Conservation (phyloP, 1,140 invertebrate genomes). For the Camponotus floridanus region DNA sequence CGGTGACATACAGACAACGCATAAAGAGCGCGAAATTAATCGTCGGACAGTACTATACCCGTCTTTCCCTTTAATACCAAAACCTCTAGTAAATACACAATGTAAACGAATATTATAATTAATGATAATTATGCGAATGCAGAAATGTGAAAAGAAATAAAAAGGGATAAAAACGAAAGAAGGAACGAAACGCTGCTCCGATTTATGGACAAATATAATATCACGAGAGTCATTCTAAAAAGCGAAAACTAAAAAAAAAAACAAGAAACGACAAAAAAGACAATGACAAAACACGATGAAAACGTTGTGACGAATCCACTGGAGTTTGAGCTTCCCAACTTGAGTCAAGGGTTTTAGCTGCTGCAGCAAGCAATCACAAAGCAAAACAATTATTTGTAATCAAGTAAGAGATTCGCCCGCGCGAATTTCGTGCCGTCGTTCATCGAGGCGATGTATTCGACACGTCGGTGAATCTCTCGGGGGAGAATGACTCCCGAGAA, state of each 20-base stretch:
- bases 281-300: conserved; percentile 53
- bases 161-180: conserved; percentile 33
- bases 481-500: background rate
- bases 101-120: conserved; percentile 62
- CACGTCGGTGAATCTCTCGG: background rate
- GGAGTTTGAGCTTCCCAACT: conserved; percentile 84
- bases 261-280: conserved; percentile 41
- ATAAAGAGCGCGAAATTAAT: conserved; percentile 55
- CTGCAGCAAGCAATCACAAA: conserved; percentile 77
- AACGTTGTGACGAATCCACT: conserved; percentile 74
- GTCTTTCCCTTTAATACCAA: conserved; percentile 79
- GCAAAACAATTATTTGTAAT: conserved; percentile 70
- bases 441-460: background rate
- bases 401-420: conserved; percentile 59
- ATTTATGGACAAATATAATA: conserved; percentile 23
- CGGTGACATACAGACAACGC: conserved; percentile 45
- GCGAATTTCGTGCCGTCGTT: conserved; percentile 29
- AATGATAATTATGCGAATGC: conserved; percentile 50
- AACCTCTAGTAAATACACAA: conserved; percentile 60
- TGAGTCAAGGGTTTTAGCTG: conserved; percentile 85
- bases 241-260: conserved; percentile 29
- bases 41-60: conserved; percentile 38
- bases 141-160: conserved; percentile 45
- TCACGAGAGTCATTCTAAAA: conserved; percentile 56
- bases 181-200: conserved; percentile 36